A percentile compares a stretch with the other conserved stretches of the same genome.
Evolutionary conservation across 2,113 vertebrate genomes (phyloP).

Genomic region (Sterna hirundo): DNA sequence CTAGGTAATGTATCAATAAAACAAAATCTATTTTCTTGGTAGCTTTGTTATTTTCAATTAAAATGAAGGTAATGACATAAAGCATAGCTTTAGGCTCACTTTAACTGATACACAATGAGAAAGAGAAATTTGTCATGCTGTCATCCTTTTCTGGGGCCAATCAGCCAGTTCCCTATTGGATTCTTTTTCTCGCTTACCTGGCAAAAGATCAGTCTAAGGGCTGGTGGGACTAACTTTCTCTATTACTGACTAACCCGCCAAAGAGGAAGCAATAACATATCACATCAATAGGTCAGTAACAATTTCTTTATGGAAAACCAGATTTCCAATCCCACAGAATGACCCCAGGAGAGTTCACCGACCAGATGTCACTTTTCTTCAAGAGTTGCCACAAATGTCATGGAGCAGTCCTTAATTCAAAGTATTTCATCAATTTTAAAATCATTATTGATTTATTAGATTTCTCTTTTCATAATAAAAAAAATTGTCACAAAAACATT

Average conservation of each 20-base stretch:
- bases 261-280: neutral
- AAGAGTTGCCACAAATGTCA: neutral
- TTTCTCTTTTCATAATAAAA: neutral
- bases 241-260: neutral
- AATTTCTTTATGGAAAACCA: slow-evolving; percentile 22
- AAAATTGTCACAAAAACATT: neutral
- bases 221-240: neutral
- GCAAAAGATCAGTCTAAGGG: neutral
- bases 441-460: neutral
- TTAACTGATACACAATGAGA: neutral
- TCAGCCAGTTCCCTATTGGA: neutral
- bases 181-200: neutral
- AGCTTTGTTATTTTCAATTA: neutral
- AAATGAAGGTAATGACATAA: neutral
- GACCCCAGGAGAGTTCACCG: neutral
- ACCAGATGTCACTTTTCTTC: neutral
- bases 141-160: neutral
- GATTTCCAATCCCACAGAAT: neutral
- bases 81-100: neutral
- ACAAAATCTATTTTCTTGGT: neutral
- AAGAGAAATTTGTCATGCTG: neutral
- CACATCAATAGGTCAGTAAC: neutral
- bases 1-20: neutral
- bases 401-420: neutral
- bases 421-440: slow-evolving; percentile 5